Conservation (phyloP, 2,113 vertebrate species). For the Pluvialis apricaria region DNA sequence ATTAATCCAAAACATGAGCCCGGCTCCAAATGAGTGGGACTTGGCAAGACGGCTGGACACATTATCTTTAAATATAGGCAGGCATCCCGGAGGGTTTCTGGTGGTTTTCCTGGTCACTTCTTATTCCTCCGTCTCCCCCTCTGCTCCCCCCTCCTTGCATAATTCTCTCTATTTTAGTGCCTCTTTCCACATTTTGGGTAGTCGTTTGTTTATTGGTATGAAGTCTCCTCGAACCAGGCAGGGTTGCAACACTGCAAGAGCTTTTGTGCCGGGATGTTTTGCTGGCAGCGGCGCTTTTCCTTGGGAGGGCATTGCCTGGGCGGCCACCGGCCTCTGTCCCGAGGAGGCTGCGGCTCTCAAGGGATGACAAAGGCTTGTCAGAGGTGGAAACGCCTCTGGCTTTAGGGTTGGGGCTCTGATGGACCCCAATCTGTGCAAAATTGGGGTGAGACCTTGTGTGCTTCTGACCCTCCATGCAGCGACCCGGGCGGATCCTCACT, state of each 20-base stretch:
- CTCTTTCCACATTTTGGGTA: slow-evolving; percentile 9
- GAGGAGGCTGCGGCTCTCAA: not conserved
- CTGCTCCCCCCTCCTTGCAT: not conserved
- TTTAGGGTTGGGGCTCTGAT: not conserved
- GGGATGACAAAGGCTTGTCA: not conserved
- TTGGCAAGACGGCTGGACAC: slow-evolving; percentile 37
- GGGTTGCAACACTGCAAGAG: not conserved
- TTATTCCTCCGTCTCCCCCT: not conserved
- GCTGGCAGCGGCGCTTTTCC: not conserved
- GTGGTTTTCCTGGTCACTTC: slow-evolving; percentile 60
- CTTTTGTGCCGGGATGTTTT: not conserved
- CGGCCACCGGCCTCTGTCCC: not conserved
- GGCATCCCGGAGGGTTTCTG: slow-evolving; percentile 42
- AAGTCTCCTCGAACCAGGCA: not conserved
- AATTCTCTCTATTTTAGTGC: slow-evolving; percentile 7
- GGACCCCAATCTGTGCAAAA: not conserved
- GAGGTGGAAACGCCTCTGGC: not conserved
- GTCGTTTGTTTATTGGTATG: not conserved
- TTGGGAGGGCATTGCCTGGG: not conserved
- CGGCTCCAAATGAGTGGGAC: slow-evolving; percentile 31
- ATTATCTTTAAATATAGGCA: slow-evolving; percentile 56
- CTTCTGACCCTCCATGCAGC: rapidly evolving
- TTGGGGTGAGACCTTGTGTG: not conserved
- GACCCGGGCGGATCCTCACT: rapidly evolving
- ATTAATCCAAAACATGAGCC: slow-evolving; percentile 49